Evolutionary conservation across 1,140 invertebrate species (phyloP).

Genomic region (Drosophila lini): DNA sequence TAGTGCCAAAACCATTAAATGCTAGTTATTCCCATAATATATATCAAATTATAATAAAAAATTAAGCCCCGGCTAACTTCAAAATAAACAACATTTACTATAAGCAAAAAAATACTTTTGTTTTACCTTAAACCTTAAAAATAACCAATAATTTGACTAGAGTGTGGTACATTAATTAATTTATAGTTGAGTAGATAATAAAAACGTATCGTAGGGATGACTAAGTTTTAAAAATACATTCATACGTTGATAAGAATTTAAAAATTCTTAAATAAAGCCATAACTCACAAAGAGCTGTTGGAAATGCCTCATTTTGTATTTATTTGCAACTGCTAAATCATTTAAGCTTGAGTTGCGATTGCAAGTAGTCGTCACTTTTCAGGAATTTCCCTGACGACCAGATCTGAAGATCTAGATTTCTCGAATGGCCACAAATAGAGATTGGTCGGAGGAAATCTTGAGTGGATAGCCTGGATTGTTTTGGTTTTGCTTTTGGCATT

Average conservation of each 20-base stretch:
- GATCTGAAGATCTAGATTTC: conserved; percentile 10
- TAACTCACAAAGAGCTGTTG: not conserved
- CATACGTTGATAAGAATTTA: not conserved
- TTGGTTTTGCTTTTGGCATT: conserved; percentile 25
- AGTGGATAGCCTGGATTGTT: conserved; percentile 8
- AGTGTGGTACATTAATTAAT: not conserved
- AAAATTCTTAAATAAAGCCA: not conserved
- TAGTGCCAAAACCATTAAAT: too few relatives aligned
- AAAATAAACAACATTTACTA: too few relatives aligned
- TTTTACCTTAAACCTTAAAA: too few relatives aligned
- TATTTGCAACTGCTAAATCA: not conserved
- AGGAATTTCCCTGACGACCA: conserved; percentile 3
- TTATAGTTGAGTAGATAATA: not conserved
- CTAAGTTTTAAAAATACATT: not conserved
- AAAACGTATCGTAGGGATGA: not conserved
- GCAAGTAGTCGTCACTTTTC: not conserved
- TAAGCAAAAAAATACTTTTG: too few relatives aligned
- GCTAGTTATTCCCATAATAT: too few relatives aligned
- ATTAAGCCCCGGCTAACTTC: too few relatives aligned
- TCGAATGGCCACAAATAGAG: not conserved
- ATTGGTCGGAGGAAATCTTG: not conserved
- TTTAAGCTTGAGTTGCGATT: not conserved
- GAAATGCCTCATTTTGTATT: not conserved
- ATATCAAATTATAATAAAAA: too few relatives aligned
- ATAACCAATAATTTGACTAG: not conserved